These are phyloP conservation scores for Resseliella maxima DNA, from an alignment of 2,888 invertebrate genomes.

Conservation along the genomic window DNA sequence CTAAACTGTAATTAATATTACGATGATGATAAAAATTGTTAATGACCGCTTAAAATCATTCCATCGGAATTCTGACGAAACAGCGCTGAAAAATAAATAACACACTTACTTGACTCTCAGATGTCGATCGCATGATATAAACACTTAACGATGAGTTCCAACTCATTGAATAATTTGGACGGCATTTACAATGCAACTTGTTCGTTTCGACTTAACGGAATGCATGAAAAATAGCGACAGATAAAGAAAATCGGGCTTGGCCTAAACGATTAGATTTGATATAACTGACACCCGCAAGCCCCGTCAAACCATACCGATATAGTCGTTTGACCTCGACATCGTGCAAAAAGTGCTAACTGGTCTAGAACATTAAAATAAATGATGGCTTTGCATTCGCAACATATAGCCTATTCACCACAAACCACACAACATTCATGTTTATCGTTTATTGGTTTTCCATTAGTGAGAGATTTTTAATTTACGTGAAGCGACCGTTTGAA, in stretches of 20 bases:
- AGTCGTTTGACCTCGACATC: constrained; percentile 30
- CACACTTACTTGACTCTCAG: background rate
- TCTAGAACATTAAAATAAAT: constrained; percentile 18
- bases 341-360: background rate
- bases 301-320: too few relatives aligned
- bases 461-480: constrained; percentile 18
- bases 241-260: constrained; percentile 53
- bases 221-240: constrained; percentile 31
- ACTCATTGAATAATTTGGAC: background rate
- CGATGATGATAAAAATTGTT: constrained; percentile 42
- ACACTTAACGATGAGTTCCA: background rate
- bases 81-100: background rate
- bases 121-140: constrained; percentile 20
- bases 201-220: background rate
- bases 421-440: background rate
- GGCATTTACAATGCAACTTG: background rate
- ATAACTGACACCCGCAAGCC: background rate
- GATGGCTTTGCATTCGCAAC: background rate
- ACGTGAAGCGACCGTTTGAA: background rate
- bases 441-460: constrained; percentile 50
- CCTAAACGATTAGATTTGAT: constrained; percentile 26
- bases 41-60: constrained; percentile 45
- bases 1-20: constrained; percentile 20
- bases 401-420: background rate
- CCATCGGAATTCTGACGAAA: constrained; percentile 10